Evolutionary conservation across 2,113 vertebrate species (phyloP).

Genomic region (Hypocryptadius cinnamomeus): DNA sequence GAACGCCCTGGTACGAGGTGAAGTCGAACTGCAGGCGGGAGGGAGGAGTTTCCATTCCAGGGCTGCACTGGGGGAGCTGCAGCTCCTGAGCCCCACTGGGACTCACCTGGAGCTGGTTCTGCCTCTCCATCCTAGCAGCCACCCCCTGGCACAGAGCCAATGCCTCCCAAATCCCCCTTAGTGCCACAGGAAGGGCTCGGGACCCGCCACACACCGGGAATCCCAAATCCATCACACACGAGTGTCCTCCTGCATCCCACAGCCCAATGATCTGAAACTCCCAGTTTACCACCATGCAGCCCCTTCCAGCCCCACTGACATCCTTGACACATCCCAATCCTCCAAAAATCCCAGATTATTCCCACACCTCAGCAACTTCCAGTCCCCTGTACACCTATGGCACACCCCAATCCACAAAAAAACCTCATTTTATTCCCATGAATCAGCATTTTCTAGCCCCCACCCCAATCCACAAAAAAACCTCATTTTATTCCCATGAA

Average conservation of each 20-base stretch:
- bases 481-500: too few species aligned
- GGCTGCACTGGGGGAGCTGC: accelerated
- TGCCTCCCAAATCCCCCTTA: accelerated
- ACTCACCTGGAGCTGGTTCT: background rate
- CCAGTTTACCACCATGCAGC: background rate
- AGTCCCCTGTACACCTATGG: background rate
- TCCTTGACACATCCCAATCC: background rate
- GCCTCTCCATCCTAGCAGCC: background rate
- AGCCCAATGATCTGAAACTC: background rate
- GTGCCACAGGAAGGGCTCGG: background rate
- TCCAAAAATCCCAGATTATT: background rate
- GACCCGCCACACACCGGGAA: accelerated
- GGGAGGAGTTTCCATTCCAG: background rate
- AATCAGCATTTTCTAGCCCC: background rate
- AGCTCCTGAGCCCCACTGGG: background rate
- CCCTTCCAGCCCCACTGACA: background rate
- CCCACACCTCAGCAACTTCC: background rate
- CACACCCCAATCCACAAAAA: background rate
- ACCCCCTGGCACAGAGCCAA: background rate
- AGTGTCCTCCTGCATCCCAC: background rate
- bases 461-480: background rate
- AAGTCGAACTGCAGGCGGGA: background rate
- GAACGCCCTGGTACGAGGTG: background rate
- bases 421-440: background rate
- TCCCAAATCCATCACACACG: background rate